Percentiles rank a stretch among this genome's conserved stretches.
phyloP scores from a whole-genome alignment of 1,140 invertebrate genomes.

The Trichoplusia ni region DNA sequence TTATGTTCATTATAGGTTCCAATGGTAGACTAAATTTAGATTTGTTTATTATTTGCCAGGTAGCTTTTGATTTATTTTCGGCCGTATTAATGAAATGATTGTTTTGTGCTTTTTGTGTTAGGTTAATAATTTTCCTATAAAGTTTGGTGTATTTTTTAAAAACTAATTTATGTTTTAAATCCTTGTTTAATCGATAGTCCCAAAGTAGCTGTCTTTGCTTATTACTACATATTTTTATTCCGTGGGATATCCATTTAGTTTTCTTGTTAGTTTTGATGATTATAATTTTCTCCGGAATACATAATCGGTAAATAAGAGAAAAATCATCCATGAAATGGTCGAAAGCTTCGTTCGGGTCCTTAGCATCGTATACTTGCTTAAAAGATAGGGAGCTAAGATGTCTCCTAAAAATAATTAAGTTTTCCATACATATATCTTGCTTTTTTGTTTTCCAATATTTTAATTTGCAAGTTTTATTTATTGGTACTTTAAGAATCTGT shows the following conservation, averaged over 20 bases:
- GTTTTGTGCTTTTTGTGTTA: not conserved
- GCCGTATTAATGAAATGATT: not conserved
- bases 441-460: not conserved
- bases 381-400: not conserved
- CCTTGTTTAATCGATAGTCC: not conserved
- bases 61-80: not conserved
- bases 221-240: not conserved
- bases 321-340: not conserved
- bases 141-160: not conserved
- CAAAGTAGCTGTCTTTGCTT: not conserved
- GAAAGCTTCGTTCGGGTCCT: not conserved
- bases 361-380: not conserved
- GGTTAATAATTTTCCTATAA: not conserved
- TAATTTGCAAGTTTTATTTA: not conserved
- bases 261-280: not conserved
- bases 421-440: not conserved
- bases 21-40: not conserved
- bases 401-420: not conserved
- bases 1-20: no score
- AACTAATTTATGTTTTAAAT: not conserved
- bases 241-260: not conserved
- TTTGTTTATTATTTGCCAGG: not conserved
- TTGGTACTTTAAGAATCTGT: not conserved
- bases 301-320: not conserved
- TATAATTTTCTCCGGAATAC: not conserved